Conservation (phyloP, 37 sponge, comb jelly and placozoan species). For the Crambe crambe region DNA sequence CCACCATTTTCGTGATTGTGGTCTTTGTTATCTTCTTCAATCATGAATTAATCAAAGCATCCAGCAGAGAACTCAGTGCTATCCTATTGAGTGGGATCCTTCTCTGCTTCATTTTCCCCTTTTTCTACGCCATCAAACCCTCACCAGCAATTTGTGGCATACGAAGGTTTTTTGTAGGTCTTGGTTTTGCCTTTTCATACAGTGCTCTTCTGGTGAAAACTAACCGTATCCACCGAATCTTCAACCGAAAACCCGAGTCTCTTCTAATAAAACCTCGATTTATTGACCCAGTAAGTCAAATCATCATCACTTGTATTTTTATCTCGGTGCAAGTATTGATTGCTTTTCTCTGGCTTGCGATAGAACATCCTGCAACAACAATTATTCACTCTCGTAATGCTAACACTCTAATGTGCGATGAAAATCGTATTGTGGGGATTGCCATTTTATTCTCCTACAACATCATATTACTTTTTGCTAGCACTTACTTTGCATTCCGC, state of each 20-base stretch:
- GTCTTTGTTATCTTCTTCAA: constrained; percentile 47
- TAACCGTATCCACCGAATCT: constrained; percentile 62
- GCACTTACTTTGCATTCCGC: constrained; percentile 56
- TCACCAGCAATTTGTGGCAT: constrained; percentile 41
- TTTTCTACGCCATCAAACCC: constrained; percentile 53
- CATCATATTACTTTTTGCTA: constrained; percentile 37
- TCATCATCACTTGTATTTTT: constrained; percentile 46
- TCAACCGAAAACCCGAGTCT: constrained; percentile 17
- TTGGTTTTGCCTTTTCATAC: constrained; percentile 53
- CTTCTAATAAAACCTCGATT: not conserved
- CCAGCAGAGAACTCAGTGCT: constrained; percentile 74
- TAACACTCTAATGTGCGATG: constrained; percentile 29
- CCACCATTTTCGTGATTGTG: constrained; percentile 10
- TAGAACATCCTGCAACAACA: constrained; percentile 14
- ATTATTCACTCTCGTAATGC: not conserved
- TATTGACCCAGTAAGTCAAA: constrained; percentile 37
- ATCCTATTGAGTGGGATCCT: constrained; percentile 56
- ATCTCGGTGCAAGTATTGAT: constrained; percentile 53
- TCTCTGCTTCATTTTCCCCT: constrained; percentile 54
- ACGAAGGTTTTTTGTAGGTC: constrained; percentile 35
- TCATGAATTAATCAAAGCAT: constrained; percentile 53
- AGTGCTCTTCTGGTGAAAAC: constrained; percentile 65
- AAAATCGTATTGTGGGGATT: constrained; percentile 10
- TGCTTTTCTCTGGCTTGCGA: constrained; percentile 34
- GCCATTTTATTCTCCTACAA: constrained; percentile 40